These are phyloP conservation scores for Drosophila rellima DNA, from an alignment of 2,888 invertebrate genomes.

Conservation along the genomic window DNA sequence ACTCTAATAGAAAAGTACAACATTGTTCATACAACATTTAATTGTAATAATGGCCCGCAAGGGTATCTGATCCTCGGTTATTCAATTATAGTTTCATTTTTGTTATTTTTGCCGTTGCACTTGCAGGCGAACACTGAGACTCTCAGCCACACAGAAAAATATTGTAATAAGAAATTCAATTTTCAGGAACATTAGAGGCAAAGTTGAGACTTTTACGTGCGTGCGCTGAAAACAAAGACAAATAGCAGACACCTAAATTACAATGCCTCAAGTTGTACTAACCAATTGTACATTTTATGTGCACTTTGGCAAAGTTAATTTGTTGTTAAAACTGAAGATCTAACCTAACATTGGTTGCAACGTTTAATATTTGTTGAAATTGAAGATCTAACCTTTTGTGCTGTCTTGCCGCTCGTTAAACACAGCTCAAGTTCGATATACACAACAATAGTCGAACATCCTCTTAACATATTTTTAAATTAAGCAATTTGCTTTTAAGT, in stretches of 20 bases:
- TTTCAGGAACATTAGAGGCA: conserved; percentile 82
- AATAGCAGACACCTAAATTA: conserved; percentile 46
- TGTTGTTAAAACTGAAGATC: neutral
- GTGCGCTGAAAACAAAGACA: conserved; percentile 30
- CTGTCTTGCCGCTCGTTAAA: neutral
- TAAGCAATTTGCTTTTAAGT: neutral
- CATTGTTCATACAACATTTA: no score
- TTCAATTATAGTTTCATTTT: no score
- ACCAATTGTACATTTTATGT: conserved; percentile 17
- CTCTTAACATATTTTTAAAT: neutral
- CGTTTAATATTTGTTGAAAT: neutral
- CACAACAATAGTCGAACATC: neutral
- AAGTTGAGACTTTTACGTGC: conserved; percentile 63
- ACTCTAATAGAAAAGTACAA: no score
- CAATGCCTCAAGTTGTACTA: conserved; percentile 25
- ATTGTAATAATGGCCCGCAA: neutral
- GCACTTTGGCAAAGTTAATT: conserved; percentile 11
- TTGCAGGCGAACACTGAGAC: conserved; percentile 7
- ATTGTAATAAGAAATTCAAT: conserved; percentile 81
- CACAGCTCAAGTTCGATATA: neutral
- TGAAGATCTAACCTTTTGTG: neutral
- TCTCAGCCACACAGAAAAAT: conserved; percentile 27
- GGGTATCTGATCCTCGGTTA: neutral
- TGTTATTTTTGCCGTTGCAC: conserved; percentile 24
- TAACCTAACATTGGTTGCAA: conserved; percentile 2